Percentiles rank a stretch among this genome's conserved stretches.
Conservation (phyloP, 2,888 invertebrate genomes). For the Tromatobia lineatoria region DNA sequence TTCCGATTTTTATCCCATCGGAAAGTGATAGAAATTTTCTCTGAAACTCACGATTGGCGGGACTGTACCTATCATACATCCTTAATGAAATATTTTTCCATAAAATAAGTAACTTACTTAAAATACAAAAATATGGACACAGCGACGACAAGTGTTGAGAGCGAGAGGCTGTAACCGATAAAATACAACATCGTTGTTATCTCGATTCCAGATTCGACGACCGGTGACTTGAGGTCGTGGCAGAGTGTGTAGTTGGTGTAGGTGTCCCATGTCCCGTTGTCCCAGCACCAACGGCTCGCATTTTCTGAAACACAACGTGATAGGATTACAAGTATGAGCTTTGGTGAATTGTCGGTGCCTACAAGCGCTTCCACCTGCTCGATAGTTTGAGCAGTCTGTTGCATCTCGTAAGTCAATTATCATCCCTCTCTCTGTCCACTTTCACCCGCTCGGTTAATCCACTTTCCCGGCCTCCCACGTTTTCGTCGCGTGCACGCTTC, state of each 20-base stretch:
- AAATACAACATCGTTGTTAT: conserved; percentile 93
- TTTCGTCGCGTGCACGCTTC: neutral
- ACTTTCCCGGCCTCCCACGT: conserved; percentile 1
- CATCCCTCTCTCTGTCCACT: conserved; percentile 6
- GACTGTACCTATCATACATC: too few relatives aligned
- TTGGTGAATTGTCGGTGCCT: conserved; percentile 2
- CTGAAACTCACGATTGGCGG: too few relatives aligned
- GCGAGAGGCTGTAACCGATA: conserved; percentile 93
- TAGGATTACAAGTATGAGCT: conserved; percentile 16
- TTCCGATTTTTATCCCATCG: too few relatives aligned
- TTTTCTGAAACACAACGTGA: conserved; percentile 89
- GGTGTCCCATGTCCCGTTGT: conserved; percentile 94
- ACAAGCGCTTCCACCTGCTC: neutral
- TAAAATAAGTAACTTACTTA: conserved; percentile 88
- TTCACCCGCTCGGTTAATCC: conserved; percentile 1
- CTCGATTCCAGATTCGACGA: conserved; percentile 87
- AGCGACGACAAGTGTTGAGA: conserved; percentile 93
- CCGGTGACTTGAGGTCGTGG: conserved; percentile 87
- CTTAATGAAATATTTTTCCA: neutral
- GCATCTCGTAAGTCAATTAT: conserved; percentile 28
- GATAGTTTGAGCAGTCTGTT: conserved; percentile 11
- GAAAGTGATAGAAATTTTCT: too few relatives aligned
- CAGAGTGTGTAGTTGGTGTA: conserved; percentile 92
- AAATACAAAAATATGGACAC: conserved; percentile 95
- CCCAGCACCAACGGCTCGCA: conserved; percentile 92